Conservation (phyloP, 2,797 vertebrate species). For the Syncerus caffer region DNA sequence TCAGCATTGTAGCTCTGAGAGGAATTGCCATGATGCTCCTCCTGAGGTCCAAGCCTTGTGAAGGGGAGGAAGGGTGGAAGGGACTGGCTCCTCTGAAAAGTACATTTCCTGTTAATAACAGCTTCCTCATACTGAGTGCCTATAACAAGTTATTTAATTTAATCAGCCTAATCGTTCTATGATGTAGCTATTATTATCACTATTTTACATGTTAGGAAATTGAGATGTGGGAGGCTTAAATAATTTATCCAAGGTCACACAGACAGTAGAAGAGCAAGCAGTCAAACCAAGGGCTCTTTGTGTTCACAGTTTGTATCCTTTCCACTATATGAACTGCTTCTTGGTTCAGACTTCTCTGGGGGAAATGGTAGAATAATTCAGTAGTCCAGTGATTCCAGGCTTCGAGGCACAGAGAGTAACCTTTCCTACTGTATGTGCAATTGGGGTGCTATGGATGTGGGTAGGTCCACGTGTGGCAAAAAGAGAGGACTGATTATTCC, state of each 20-base stretch:
- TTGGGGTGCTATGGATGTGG: neutral
- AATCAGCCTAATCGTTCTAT: neutral
- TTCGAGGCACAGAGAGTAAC: neutral
- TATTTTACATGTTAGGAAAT: constrained; percentile 6
- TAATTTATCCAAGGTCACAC: neutral
- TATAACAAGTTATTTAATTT: neutral
- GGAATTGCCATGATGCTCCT: neutral
- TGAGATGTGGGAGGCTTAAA: neutral
- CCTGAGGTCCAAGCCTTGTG: neutral
- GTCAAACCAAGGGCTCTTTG: neutral
- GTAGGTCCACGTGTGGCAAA: neutral
- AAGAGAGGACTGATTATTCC: neutral
- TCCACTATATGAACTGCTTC: neutral
- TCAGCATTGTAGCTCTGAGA: accelerated
- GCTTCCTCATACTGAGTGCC: neutral
- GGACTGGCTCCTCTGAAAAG: neutral
- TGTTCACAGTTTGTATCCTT: neutral
- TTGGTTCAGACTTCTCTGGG: neutral
- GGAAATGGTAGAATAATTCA: neutral
- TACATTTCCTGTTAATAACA: neutral
- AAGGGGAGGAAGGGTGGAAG: neutral
- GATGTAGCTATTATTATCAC: neutral
- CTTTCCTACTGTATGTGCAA: neutral
- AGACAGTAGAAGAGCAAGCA: neutral
- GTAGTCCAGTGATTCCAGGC: neutral